These are phyloP conservation scores for Coremacera marginata DNA, from an alignment of 2,888 invertebrate genomes.

Conservation along the genomic window DNA sequence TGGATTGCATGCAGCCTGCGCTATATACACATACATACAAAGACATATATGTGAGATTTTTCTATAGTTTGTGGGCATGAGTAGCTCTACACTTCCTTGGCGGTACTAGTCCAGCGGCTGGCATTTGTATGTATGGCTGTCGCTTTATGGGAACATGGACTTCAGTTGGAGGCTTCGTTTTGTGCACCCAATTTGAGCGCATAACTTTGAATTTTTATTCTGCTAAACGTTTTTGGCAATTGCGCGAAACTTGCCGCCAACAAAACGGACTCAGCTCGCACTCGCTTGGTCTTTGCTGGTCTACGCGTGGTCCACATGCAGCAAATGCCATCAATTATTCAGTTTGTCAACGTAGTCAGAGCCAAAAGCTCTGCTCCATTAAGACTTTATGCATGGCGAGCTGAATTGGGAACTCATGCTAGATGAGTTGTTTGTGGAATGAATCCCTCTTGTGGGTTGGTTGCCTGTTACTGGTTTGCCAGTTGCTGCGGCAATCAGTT, in stretches of 20 bases:
- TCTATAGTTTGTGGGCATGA: background rate
- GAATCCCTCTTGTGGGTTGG: background rate
- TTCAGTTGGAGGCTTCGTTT: slow-evolving; percentile 3
- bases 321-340: slow-evolving; percentile 30
- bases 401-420: background rate
- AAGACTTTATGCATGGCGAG: background rate
- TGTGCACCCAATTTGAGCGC: slow-evolving; percentile 12
- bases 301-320: background rate
- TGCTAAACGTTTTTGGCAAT: slow-evolving; percentile 8
- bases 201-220: slow-evolving; percentile 30
- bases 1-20: slow-evolving; percentile 10
- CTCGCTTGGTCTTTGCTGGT: background rate
- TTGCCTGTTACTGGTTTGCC: background rate
- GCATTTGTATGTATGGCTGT: background rate
- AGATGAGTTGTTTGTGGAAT: background rate
- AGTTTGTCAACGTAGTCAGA: slow-evolving; percentile 20
- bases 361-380: slow-evolving; percentile 6
- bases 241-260: background rate
- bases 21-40: background rate
- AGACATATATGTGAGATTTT: background rate
- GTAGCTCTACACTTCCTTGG: background rate
- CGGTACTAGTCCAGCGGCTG: background rate
- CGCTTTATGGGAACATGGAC: background rate
- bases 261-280: background rate
- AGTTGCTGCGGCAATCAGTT: background rate